phyloP scores from a whole-genome alignment of 2,888 invertebrate species.

The Phoenoteleia sp. region DNA sequence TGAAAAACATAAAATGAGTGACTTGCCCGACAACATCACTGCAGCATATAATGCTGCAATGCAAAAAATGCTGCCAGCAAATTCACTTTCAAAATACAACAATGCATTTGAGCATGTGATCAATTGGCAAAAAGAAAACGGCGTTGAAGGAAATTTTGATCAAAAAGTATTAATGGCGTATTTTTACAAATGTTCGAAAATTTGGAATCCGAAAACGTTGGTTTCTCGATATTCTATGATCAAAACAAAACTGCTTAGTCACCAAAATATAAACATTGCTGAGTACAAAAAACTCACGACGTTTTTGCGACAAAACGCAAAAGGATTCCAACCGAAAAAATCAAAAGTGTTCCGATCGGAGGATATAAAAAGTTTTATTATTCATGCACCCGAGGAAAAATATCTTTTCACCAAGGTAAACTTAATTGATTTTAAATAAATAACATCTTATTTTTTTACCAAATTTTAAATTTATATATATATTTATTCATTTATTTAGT shows the following conservation, averaged over 20 bases:
- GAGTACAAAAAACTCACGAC: conserved; percentile 18
- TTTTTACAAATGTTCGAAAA: conserved; percentile 16
- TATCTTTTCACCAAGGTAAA: conserved; percentile 21
- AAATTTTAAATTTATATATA: no score
- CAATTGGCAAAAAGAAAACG: conserved; percentile 3
- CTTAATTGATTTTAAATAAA: no score
- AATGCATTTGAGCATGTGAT: conserved; percentile 20
- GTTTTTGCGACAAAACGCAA: conserved; percentile 23
- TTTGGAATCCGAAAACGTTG: conserved; percentile 29
- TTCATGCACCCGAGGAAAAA: conserved; percentile 9
- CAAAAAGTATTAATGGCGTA: conserved; percentile 24
- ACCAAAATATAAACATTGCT: conserved; percentile 17
- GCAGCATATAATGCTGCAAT: conserved; percentile 20
- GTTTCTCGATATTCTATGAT: conserved; percentile 21
- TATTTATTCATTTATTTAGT: no score
- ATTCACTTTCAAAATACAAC: conserved; percentile 8
- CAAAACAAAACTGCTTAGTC: background rate
- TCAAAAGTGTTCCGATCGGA: conserved; percentile 28
- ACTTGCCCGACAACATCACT: conserved; percentile 15
- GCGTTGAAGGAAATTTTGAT: conserved; percentile 20
- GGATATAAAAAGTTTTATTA: conserved; percentile 2
- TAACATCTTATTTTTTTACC: no score
- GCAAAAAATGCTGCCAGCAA: conserved; percentile 24
- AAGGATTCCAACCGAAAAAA: conserved; percentile 17
- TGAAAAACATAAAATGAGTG: conserved; percentile 5